Base-by-base conservation (phyloP, 1,140 invertebrate species). In the Drosophila fuyamai region DNA sequence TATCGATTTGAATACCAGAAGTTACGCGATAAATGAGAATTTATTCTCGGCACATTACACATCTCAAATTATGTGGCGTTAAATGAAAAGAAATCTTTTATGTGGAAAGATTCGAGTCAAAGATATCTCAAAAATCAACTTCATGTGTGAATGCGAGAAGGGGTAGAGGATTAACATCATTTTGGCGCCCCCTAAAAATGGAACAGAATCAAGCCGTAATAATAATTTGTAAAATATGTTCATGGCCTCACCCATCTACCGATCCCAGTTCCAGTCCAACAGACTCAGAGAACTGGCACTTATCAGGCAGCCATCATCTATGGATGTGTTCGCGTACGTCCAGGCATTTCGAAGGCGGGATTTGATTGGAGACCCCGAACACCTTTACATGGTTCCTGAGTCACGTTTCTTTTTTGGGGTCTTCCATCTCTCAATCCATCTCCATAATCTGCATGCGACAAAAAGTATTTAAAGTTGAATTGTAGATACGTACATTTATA, bases 221-320 rank as follows among this genome's bases (percentile, higher is more conserved):
- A 71, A 76, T 84, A 83, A 83, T 84, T 80, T 83, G 80, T 85
- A 68, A 85, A 73, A 85, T 85, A 70, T 85, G 79, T 77, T 80
- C 57, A 44, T 74, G 66, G 83, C 79, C 83, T 65, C 83, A 72
- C 75, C 82, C 74, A 68, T 53, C 23, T 35, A 44, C 43, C 66
- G 29, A 71, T 71, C 68, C 68, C 68, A 71, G 67, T 72, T 72
- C 16, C 66, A 72, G 60, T 59, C 38, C 57, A 38, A 10, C 32
- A 65, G 62, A 12, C 62, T 65, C 57, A 41, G 48, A 48, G 63
- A 83, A 66, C 68, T 75, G 74, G 75, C 65, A 66, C 70, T 86
- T 85, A 85, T 85, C 79, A 67, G 78, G 8, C 68, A 75, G 53
- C 77, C 58, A 81, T 63, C 56, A 85, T 86, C 82, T 71, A 78